A percentile compares a stretch with the other conserved stretches of the same genome.
These are phyloP conservation scores for Sebastes oblongus DNA, from an alignment of 2,797 vertebrate species.

Conservation along the genomic window DNA sequence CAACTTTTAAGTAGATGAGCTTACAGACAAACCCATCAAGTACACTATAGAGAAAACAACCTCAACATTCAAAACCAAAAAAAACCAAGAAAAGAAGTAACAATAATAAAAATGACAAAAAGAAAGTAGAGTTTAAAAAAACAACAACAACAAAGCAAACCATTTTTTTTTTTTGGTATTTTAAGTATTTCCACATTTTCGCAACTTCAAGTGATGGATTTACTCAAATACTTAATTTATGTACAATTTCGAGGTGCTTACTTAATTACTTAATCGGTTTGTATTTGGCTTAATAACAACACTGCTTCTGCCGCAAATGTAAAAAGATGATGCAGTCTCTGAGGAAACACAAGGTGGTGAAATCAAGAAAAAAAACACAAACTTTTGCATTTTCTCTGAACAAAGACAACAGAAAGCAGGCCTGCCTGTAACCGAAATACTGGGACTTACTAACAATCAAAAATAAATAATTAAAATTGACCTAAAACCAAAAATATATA, in stretches of 20 bases:
- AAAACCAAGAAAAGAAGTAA: no score
- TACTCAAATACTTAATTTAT: background rate
- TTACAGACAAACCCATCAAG: no score
- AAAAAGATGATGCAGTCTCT: conserved; percentile 15
- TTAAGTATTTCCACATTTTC: background rate
- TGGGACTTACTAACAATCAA: conserved; percentile 34
- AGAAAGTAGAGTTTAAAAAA: no score
- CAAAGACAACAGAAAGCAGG: conserved; percentile 50
- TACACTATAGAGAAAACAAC: no score
- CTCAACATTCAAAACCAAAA: no score
- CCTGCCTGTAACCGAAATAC: conserved; percentile 57
- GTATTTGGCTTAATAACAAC: background rate
- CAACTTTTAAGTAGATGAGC: no score
- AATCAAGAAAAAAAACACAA: conserved; percentile 9
- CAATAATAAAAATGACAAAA: no score
- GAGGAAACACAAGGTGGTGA: conserved; percentile 50
- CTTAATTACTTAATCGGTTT: background rate
- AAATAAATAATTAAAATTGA: conserved; percentile 76
- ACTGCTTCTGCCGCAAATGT: conserved; percentile 12
- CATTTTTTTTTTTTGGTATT: no score
- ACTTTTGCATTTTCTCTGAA: background rate
- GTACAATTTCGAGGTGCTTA: background rate
- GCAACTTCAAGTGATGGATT: background rate
- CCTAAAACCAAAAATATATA: conserved; percentile 44
- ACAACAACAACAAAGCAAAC: no score